A percentile compares a stretch with the other conserved stretches of the same genome.
These are phyloP conservation scores for Dissostichus mawsoni DNA, from an alignment of 2,113 vertebrate species.

Conservation along the genomic window DNA sequence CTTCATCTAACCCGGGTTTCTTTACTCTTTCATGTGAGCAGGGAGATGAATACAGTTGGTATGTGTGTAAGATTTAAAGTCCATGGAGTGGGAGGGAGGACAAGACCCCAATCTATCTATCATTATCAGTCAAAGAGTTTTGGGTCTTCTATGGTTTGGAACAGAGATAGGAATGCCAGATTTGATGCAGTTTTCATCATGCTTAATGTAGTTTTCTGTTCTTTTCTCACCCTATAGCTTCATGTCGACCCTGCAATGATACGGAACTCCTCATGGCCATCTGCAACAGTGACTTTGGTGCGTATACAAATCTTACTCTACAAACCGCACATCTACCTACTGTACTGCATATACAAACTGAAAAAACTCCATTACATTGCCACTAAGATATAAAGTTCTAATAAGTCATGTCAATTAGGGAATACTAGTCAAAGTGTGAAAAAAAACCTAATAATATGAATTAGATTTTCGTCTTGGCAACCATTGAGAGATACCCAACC, in stretches of 20 bases:
- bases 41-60: slow-evolving; percentile 21
- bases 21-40: slow-evolving; percentile 38
- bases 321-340: not conserved
- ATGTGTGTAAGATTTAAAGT: slow-evolving; percentile 25
- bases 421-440: not conserved
- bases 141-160: not conserved
- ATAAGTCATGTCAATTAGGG: not conserved
- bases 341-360: not conserved
- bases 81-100: not conserved
- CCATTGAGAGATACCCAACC: not conserved
- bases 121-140: slow-evolving; percentile 12
- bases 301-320: slow-evolving; percentile 18
- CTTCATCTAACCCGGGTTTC: slow-evolving; percentile 50
- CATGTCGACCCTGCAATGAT: slow-evolving; percentile 85
- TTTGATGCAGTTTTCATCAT: not conserved
- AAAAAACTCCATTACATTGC: not conserved
- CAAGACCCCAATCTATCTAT: slow-evolving; percentile 13
- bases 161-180: slow-evolving; percentile 1
- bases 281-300: slow-evolving; percentile 90
- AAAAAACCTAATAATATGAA: not conserved
- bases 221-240: slow-evolving; percentile 69
- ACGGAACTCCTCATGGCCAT: slow-evolving; percentile 86
- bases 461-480: not conserved
- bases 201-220: not conserved
- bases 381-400: not conserved